phyloP scores from a whole-genome alignment of 2,888 invertebrate genomes.

The Tuta absoluta region DNA sequence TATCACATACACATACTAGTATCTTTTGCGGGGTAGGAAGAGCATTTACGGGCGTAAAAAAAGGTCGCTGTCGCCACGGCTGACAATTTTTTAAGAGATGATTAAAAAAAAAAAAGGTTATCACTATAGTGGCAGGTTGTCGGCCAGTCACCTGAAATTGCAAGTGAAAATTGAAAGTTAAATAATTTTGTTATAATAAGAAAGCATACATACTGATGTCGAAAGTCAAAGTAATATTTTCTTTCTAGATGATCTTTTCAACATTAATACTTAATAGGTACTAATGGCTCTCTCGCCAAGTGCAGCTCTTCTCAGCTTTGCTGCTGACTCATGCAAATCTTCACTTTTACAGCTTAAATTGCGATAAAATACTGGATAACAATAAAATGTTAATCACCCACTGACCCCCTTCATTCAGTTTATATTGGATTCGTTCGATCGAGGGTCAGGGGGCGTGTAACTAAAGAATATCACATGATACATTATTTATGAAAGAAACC shows the following conservation, averaged over 20 bases:
- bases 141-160: no score
- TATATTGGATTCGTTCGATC: conserved; percentile 35
- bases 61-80: no score
- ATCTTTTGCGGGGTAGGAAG: no score
- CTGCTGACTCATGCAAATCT: neutral
- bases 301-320: neutral
- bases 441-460: conserved; percentile 46
- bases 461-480: conserved; percentile 59
- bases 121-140: no score
- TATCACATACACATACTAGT: no score
- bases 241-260: neutral
- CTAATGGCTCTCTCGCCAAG: neutral
- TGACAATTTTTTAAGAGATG: no score
- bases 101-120: no score
- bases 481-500: conserved; percentile 61
- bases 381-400: conserved; percentile 24
- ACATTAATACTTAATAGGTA: neutral
- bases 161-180: no score
- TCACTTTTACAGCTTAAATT: neutral
- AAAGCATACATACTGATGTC: no score
- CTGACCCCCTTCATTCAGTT: conserved; percentile 2
- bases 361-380: conserved; percentile 14
- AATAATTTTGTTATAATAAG: no score
- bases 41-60: no score
- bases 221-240: no score